Evolutionary conservation across 1,140 invertebrate genomes (phyloP).

Genomic region (Tetraneura akinire): DNA sequence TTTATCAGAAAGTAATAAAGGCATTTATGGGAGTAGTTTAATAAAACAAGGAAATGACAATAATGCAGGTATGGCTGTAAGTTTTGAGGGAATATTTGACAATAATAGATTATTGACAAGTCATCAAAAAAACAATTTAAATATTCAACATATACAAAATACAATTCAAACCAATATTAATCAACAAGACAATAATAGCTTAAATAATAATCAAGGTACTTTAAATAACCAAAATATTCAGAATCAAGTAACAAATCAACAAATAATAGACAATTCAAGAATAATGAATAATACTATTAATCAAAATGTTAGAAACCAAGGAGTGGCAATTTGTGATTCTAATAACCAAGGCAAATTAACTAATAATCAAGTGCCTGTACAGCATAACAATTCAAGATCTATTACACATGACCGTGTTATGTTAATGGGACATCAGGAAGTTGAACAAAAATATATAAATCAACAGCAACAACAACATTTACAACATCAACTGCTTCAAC

Average conservation of each 20-base stretch:
- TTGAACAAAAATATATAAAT: conserved; percentile 35
- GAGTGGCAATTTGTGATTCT: background rate
- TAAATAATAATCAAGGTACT: conserved; percentile 32
- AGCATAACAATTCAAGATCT: conserved; percentile 6
- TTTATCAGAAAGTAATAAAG: conserved; percentile 31
- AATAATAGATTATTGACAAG: conserved; percentile 24
- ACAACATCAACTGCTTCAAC: conserved; percentile 22
- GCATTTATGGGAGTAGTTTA: conserved; percentile 20
- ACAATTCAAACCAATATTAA: conserved; percentile 15
- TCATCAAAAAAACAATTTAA: conserved; percentile 33
- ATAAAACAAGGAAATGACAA: conserved; percentile 18
- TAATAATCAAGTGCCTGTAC: background rate
- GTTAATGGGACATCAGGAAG: conserved; percentile 1
- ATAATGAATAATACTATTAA: conserved; percentile 50
- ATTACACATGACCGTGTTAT: background rate
- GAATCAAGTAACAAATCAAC: conserved; percentile 23
- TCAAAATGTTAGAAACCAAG: conserved; percentile 33
- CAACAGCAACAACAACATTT: conserved; percentile 23
- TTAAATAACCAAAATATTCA: conserved; percentile 18
- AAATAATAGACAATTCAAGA: conserved; percentile 42
- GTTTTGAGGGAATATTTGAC: conserved; percentile 37
- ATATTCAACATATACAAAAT: conserved; percentile 39
- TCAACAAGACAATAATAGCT: conserved; percentile 1
- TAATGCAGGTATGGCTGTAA: conserved; percentile 1
- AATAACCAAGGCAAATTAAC: conserved; percentile 31